Evolutionary conservation across 2,113 vertebrate species (phyloP).

Genomic region (Arvicanthis niloticus): DNA sequence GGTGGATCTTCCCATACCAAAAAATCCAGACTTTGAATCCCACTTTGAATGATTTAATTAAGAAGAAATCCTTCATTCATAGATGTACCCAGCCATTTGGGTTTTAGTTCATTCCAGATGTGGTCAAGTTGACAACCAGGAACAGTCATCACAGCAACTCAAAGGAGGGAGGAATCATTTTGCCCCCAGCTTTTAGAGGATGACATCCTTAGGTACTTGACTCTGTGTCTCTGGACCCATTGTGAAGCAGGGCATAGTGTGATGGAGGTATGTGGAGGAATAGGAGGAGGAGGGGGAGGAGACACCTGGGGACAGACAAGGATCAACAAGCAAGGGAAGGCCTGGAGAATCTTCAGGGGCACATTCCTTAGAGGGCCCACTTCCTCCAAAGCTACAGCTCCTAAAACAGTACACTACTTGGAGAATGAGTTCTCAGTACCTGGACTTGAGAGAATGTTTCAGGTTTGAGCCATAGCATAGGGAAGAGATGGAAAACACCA

Average conservation of each 20-base stretch:
- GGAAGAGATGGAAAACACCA: constrained; percentile 36
- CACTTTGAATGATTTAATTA: not conserved
- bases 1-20: not conserved
- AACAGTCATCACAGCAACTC: not conserved
- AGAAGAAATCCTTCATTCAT: not conserved
- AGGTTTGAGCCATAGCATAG: not conserved
- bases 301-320: not conserved
- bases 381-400: not conserved
- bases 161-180: not conserved
- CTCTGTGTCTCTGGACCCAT: not conserved
- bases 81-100: not conserved
- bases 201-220: not conserved
- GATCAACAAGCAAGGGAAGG: not conserved
- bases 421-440: not conserved
- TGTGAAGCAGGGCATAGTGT: not conserved
- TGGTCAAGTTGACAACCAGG: not conserved
- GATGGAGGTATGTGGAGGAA: not conserved
- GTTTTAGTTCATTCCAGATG: not conserved
- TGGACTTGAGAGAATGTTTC: not conserved
- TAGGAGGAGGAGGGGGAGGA: not conserved
- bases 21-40: not conserved
- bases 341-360: not conserved
- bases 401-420: not conserved
- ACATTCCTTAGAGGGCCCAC: not conserved
- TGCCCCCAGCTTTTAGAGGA: not conserved